Evolutionary conservation across 2,113 vertebrate genomes (phyloP).

Genomic region (Myrmophylax atrothorax): DNA sequence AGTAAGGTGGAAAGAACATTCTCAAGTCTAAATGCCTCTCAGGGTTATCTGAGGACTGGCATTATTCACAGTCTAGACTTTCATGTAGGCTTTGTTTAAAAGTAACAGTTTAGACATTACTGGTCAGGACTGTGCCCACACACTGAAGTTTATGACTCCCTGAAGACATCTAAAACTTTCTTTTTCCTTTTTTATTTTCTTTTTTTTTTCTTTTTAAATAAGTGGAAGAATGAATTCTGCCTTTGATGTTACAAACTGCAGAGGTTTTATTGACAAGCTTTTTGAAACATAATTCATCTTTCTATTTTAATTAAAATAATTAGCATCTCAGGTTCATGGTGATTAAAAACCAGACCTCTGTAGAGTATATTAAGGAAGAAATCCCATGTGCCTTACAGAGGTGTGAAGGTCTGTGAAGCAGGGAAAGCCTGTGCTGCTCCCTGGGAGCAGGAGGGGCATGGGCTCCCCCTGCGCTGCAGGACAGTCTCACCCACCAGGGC

Average conservation of each 20-base stretch:
- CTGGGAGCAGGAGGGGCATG: background rate
- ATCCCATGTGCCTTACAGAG: background rate
- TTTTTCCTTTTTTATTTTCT: background rate
- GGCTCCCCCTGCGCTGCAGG: background rate
- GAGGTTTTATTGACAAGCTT: background rate
- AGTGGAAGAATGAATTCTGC: background rate
- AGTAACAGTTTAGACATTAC: background rate
- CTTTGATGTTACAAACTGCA: background rate
- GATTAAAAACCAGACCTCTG: background rate
- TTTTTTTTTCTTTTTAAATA: background rate
- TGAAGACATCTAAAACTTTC: background rate
- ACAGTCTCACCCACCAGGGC: background rate
- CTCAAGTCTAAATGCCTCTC: background rate
- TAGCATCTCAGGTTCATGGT: fast-evolving
- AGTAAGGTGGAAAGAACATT: background rate
- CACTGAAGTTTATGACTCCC: background rate
- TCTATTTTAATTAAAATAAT: background rate
- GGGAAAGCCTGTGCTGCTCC: background rate
- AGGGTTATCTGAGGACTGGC: background rate
- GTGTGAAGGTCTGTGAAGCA: background rate
- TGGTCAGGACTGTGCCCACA: background rate
- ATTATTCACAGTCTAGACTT: background rate
- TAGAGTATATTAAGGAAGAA: background rate
- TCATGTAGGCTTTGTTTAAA: background rate
- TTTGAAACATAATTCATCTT: background rate